These are phyloP conservation scores for Escarpia spicata DNA, from an alignment of 2,888 invertebrate species.

Conservation along the genomic window DNA sequence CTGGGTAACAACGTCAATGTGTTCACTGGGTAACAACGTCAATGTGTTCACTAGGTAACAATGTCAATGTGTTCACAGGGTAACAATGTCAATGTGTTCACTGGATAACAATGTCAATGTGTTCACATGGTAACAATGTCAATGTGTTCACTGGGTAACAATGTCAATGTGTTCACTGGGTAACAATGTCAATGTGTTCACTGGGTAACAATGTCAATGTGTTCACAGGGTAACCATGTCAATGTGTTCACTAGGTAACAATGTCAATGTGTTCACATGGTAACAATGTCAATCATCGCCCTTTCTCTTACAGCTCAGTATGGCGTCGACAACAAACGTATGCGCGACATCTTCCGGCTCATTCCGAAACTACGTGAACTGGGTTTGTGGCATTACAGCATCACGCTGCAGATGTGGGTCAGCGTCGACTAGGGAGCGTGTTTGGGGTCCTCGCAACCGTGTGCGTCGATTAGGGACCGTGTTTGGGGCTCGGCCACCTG, in stretches of 20 bases:
- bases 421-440: not conserved
- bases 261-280: too few species aligned
- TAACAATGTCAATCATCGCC: not conserved
- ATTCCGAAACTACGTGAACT: constrained; percentile 22
- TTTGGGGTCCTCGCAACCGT: too few species aligned
- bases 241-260: too few species aligned
- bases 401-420: not conserved
- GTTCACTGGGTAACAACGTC: too few species aligned
- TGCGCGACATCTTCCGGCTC: constrained; percentile 21
- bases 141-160: too few species aligned
- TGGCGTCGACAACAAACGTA: not conserved
- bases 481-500: not conserved
- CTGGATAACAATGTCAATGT: not conserved
- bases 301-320: not conserved
- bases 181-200: too few species aligned
- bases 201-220: too few species aligned
- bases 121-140: too few species aligned
- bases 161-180: too few species aligned
- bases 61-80: not conserved
- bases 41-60: not conserved
- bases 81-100: too few species aligned
- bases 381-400: constrained; percentile 17
- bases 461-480: not conserved
- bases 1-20: too few species aligned
- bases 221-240: too few species aligned